Evolutionary conservation across 2,113 vertebrate genomes (phyloP).

Genomic region (Thalassoma bifasciatum): DNA sequence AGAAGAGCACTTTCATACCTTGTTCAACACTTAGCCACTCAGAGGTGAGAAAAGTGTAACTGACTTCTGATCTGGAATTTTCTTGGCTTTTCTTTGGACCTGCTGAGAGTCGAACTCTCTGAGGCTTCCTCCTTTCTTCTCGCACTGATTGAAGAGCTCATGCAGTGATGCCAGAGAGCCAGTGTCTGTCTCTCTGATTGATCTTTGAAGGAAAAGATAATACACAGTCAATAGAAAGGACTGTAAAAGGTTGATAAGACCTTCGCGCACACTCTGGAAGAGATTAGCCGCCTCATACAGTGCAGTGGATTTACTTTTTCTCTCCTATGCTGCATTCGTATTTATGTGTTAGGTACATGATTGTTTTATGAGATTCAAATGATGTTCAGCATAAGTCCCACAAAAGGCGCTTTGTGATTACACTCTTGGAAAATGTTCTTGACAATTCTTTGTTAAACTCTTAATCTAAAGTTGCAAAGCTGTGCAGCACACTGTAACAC

Average conservation of each 20-base stretch:
- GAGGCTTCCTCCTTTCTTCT: neutral
- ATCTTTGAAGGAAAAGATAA: slow-evolving; percentile 33
- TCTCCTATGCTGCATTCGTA: slow-evolving; percentile 7
- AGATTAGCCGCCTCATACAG: slow-evolving; percentile 37
- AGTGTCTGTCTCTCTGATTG: slow-evolving; percentile 22
- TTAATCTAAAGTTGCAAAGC: too few species aligned
- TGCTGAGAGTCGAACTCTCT: slow-evolving; percentile 22
- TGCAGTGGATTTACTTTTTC: slow-evolving; percentile 4
- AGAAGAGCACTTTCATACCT: neutral
- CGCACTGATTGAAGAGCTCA: slow-evolving; percentile 11
- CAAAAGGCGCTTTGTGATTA: too few species aligned
- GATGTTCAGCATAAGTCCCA: neutral
- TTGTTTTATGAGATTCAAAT: neutral
- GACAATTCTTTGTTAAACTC: too few species aligned
- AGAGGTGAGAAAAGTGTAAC: neutral
- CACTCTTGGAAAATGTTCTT: too few species aligned
- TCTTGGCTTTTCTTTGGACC: neutral
- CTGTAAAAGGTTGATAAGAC: slow-evolving; percentile 38
- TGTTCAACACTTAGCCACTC: neutral
- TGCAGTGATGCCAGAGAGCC: slow-evolving; percentile 15
- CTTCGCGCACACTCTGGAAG: slow-evolving; percentile 1
- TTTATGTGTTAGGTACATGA: neutral
- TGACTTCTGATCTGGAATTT: neutral
- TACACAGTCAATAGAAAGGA: slow-evolving; percentile 38
- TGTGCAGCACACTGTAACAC: neutral